Conservation (phyloP, 2,113 vertebrate species). For the Falcunculus frontatus region DNA sequence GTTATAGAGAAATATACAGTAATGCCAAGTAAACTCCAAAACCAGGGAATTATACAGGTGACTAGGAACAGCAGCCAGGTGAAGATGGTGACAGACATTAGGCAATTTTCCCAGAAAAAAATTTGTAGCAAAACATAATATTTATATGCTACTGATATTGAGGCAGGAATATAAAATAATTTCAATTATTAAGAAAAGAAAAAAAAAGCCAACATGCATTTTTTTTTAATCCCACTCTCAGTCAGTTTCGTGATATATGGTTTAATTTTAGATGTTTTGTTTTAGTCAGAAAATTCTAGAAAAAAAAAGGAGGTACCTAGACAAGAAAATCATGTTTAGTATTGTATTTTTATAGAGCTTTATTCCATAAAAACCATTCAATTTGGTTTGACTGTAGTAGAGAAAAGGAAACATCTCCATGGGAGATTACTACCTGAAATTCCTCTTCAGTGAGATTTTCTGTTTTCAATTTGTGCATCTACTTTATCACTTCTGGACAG, state of each 20-base stretch:
- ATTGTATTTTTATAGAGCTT: neutral
- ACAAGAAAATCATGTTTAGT: neutral
- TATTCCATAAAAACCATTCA: too few relatives aligned
- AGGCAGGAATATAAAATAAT: neutral
- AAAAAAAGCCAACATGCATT: rapidly evolving
- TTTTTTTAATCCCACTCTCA: neutral
- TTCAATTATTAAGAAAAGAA: neutral
- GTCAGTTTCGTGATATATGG: neutral
- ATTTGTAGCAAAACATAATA: neutral
- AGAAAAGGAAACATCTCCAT: neutral
- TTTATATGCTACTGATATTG: neutral
- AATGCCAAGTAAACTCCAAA: neutral
- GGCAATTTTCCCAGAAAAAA: neutral
- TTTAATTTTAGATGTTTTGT: neutral
- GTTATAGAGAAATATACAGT: neutral
- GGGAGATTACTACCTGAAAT: neutral
- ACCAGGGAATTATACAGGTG: neutral
- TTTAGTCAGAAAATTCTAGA: neutral
- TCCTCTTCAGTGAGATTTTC: neutral
- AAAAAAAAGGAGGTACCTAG: neutral
- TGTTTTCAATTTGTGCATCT: neutral
- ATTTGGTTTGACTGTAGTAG: neutral
- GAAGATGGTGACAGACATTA: neutral
- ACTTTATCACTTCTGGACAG: neutral
- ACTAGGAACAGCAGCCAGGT: neutral